Percentiles rank a stretch among this genome's conserved stretches.
phyloP scores from a whole-genome alignment of 2,797 vertebrate genomes.

The Coranthus polyacanthus region DNA sequence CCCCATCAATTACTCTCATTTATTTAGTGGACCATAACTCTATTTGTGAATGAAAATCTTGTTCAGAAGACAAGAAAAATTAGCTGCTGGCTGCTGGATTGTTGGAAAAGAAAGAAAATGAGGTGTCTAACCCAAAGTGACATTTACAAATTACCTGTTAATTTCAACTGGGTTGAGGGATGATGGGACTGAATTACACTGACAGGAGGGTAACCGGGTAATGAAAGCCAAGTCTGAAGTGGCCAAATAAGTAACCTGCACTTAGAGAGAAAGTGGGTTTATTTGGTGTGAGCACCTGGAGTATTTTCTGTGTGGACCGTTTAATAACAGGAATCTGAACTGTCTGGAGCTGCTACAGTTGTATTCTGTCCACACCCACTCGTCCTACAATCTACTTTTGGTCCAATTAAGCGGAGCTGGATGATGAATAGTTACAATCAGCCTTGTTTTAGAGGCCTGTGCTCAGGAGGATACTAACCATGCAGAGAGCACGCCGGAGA shows the following conservation, averaged over 20 bases:
- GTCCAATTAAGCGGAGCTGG: conserved; percentile 71
- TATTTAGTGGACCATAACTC: conserved; percentile 98
- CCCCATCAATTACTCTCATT: conserved; percentile 97
- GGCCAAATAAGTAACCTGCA: conserved; percentile 89
- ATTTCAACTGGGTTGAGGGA: conserved; percentile 99
- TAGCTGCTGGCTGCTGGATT: conserved; percentile 92
- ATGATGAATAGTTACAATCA: conserved; percentile 90
- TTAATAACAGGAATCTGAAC: conserved; percentile 48
- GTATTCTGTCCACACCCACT: conserved; percentile 69
- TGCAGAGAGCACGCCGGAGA: conserved; percentile 56
- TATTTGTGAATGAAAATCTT: conserved; percentile 99
- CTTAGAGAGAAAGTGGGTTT: conserved; percentile 75
- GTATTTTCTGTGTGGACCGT: conserved; percentile 46
- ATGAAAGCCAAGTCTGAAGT: conserved; percentile 91
- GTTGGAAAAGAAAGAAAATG: conserved; percentile 98
- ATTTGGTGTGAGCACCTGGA: conserved; percentile 74
- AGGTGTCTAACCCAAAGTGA: conserved; percentile 99
- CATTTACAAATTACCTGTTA: conserved; percentile 99
- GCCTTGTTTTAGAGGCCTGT: conserved; percentile 81
- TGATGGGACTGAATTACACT: conserved; percentile 96
- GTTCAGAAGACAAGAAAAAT: conserved; percentile 99
- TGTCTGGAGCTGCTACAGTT: conserved; percentile 1
- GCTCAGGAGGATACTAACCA: conserved; percentile 84
- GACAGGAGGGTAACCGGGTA: conserved; percentile 93
- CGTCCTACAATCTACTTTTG: conserved; percentile 68